Conservation (phyloP, 2,888 invertebrate species). For the Napeogenes inachia region DNA sequence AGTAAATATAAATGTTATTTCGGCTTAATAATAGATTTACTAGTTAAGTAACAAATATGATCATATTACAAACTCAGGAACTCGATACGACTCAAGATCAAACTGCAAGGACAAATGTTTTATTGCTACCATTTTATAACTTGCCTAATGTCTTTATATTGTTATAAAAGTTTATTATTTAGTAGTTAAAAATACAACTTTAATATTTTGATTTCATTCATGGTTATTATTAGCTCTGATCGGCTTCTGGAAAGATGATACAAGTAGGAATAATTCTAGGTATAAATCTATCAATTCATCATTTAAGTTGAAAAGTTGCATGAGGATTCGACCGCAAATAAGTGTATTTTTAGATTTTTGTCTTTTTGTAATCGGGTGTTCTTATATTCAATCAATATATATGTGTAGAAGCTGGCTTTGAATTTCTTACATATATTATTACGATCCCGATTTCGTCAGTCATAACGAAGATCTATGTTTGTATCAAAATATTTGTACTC, state of each 20-base stretch:
- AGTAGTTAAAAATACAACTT: neutral
- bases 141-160: conserved; percentile 36
- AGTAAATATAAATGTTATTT: too few species aligned
- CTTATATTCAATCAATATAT: too few species aligned
- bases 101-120: conserved; percentile 13
- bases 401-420: neutral
- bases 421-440: neutral
- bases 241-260: too few species aligned
- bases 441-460: conserved; percentile 7
- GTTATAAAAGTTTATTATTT: neutral
- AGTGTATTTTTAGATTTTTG: neutral
- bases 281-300: too few species aligned
- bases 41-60: conserved; percentile 7
- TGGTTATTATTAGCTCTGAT: too few species aligned
- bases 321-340: too few species aligned
- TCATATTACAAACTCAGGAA: conserved; percentile 11
- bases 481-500: conserved; percentile 32
- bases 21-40: neutral
- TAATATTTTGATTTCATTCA: conserved; percentile 1
- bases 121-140: conserved; percentile 43
- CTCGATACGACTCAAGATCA: conserved; percentile 18
- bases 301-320: too few species aligned
- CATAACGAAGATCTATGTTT: conserved; percentile 27
- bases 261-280: too few species aligned
- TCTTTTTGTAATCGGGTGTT: too few species aligned